Percentiles rank a stretch among this genome's conserved stretches.
Evolutionary conservation across 2,888 invertebrate species (phyloP).

Genomic region (Molorchus minor): DNA sequence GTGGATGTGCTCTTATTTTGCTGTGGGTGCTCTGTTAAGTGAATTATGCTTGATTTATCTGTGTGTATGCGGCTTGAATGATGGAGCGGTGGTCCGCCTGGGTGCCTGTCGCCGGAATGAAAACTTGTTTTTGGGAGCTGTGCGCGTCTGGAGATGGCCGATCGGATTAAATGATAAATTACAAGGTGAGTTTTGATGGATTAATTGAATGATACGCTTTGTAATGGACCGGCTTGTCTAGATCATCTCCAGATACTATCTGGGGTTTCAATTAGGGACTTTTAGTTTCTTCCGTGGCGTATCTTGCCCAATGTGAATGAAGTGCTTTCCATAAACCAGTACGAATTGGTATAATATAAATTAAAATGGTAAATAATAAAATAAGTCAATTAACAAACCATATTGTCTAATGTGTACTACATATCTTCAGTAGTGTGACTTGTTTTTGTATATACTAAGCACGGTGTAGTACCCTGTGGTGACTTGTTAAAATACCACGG

Average conservation of each 20-base stretch:
- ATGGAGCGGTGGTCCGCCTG: conserved; percentile 16
- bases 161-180: conserved; percentile 43
- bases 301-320: no score
- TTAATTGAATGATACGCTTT: conserved; percentile 27
- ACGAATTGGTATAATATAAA: no score
- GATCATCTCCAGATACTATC: not conserved
- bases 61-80: conserved; percentile 14
- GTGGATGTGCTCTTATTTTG: conserved; percentile 22
- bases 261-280: not conserved
- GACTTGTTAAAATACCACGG: no score
- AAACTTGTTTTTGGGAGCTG: conserved; percentile 22
- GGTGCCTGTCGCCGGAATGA: conserved; percentile 13
- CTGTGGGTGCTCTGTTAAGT: conserved; percentile 21
- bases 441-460: no score
- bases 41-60: conserved; percentile 16
- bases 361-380: no score
- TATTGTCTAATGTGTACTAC: no score
- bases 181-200: conserved; percentile 42
- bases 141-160: conserved; percentile 13
- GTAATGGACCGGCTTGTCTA: conserved; percentile 9
- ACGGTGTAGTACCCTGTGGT: no score
- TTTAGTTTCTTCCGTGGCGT: no score
- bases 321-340: no score
- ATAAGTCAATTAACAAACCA: no score
- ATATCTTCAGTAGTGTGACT: no score